Evolutionary conservation across 2,888 invertebrate species (phyloP).

Genomic region (Rosalia funebris): DNA sequence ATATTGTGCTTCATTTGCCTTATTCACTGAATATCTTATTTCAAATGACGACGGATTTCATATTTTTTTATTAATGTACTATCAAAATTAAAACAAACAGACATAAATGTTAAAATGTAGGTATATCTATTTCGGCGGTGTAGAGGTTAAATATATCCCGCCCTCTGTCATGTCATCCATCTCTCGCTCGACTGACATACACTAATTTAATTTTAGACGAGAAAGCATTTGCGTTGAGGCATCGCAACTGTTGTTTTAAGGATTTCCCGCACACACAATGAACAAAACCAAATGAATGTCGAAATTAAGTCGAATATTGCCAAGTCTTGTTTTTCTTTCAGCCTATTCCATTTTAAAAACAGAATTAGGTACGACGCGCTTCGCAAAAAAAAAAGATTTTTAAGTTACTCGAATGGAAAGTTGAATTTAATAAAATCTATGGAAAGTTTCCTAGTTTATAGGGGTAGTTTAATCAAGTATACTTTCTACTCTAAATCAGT

Average conservation of each 20-base stretch:
- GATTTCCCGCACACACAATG: constrained; percentile 48
- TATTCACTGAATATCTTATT: too few relatives aligned
- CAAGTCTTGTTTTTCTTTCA: constrained; percentile 29
- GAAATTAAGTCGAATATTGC: constrained; percentile 31
- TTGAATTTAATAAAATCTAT: too few relatives aligned
- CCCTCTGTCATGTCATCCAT: constrained; percentile 48
- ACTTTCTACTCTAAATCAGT: too few relatives aligned
- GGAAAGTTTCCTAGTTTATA: too few relatives aligned
- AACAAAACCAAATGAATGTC: constrained; percentile 35
- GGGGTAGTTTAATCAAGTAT: too few relatives aligned
- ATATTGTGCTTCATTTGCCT: too few relatives aligned
- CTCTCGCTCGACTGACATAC: constrained; percentile 46
- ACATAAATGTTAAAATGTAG: background rate
- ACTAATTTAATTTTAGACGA: constrained; percentile 50
- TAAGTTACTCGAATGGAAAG: background rate
- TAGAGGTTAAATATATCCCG: constrained; percentile 46
- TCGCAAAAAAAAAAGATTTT: background rate
- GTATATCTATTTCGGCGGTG: constrained; percentile 40
- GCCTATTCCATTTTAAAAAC: constrained; percentile 20
- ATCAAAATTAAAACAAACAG: too few relatives aligned
- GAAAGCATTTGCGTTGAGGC: constrained; percentile 49
- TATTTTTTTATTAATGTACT: too few relatives aligned
- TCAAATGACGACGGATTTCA: too few relatives aligned
- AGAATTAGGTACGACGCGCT: constrained; percentile 6
- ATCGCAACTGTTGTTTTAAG: constrained; percentile 55